Conservation (phyloP, 2,797 vertebrate species). For the Liasis olivaceus region DNA sequence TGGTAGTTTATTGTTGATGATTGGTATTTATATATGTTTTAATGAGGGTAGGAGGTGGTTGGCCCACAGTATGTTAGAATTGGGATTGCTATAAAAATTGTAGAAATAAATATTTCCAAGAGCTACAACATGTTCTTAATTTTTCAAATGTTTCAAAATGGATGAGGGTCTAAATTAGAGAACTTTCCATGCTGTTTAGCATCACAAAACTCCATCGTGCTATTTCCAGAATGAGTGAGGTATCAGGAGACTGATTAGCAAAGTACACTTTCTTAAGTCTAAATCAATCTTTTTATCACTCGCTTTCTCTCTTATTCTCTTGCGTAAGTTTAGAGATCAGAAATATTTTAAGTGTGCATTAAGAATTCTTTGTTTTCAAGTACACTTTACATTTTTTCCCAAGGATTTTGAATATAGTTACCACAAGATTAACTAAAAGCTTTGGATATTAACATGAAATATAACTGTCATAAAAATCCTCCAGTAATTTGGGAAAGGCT, state of each 20-base stretch:
- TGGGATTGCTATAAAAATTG: not conserved
- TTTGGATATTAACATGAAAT: not conserved
- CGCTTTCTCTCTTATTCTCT: not conserved
- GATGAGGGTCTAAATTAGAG: not conserved
- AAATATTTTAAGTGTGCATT: not conserved
- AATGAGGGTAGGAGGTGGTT: not conserved
- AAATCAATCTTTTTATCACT: not conserved
- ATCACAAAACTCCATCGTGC: not conserved
- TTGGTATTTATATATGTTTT: not conserved
- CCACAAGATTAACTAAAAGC: not conserved
- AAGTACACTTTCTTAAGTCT: not conserved
- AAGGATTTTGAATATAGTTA: not conserved
- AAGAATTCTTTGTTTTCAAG: not conserved
- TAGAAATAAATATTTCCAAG: not conserved
- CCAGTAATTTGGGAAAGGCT: not conserved
- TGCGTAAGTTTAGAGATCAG: not conserved
- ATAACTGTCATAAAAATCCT: not conserved
- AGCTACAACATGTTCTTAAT: not conserved
- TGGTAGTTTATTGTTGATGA: not conserved
- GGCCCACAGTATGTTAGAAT: not conserved
- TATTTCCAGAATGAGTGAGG: not conserved
- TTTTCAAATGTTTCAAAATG: not conserved
- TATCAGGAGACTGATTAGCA: not conserved
- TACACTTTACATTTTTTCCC: not conserved
- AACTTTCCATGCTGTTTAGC: not conserved